These are phyloP conservation scores for Drosophila orena DNA, from an alignment of 1,140 invertebrate species.

Conservation along the genomic window DNA sequence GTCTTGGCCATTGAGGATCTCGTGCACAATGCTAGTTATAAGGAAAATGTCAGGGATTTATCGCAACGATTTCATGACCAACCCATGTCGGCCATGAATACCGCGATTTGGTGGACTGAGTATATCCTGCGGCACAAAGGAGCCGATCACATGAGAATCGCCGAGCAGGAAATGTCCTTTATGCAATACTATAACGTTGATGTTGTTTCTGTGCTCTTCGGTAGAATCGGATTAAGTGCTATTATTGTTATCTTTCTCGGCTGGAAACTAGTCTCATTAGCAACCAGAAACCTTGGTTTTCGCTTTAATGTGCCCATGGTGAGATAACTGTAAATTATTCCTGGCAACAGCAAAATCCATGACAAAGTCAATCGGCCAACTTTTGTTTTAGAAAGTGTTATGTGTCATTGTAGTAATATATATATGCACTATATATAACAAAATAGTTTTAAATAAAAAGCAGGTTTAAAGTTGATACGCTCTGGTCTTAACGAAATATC, in stretches of 20 bases:
- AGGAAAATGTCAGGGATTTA: constrained; percentile 57
- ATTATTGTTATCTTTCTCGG: constrained; percentile 32
- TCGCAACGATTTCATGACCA: constrained; percentile 86
- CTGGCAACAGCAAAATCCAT: neutral
- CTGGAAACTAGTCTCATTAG: constrained; percentile 28
- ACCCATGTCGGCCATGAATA: constrained; percentile 86
- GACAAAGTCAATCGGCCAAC: neutral
- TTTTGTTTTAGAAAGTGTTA: constrained; percentile 21
- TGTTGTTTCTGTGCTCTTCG: constrained; percentile 47
- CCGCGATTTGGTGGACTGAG: constrained; percentile 88
- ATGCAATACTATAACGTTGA: constrained; percentile 71
- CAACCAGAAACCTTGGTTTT: constrained; percentile 11
- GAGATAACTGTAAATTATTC: neutral
- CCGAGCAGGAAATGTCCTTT: constrained; percentile 71
- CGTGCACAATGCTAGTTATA: constrained; percentile 33
- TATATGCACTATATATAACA: too few species aligned
- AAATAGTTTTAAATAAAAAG: too few species aligned
- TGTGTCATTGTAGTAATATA: too few species aligned
- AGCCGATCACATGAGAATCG: constrained; percentile 84
- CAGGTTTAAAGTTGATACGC: too few species aligned
- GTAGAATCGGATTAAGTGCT: constrained; percentile 50
- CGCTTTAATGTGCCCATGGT: constrained; percentile 33
- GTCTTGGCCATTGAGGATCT: constrained; percentile 25
- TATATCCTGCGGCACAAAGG: constrained; percentile 85
- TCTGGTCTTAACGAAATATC: too few species aligned